These are phyloP conservation scores for Caenorhabditis remanei DNA, from an alignment of 1,140 invertebrate species.

Conservation along the genomic window DNA sequence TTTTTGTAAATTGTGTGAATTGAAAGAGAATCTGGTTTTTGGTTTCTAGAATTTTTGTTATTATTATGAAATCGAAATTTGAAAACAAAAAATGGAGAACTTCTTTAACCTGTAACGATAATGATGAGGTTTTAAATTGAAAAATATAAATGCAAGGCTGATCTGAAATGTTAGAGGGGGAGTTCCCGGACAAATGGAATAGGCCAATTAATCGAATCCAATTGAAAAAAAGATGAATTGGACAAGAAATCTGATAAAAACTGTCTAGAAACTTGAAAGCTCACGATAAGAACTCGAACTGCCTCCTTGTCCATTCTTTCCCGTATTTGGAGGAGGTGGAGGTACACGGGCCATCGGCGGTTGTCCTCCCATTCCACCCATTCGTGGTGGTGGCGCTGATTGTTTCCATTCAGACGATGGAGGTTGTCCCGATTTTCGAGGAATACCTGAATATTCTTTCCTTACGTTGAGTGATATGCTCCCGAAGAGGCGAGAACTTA, in stretches of 20 bases:
- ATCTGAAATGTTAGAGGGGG: not conserved
- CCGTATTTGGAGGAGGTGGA: not conserved
- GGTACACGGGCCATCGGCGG: constrained; percentile 22
- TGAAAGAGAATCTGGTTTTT: not conserved
- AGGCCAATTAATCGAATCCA: not conserved
- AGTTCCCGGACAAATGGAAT: constrained; percentile 45
- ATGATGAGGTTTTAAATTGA: not conserved
- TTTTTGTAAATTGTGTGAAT: not conserved
- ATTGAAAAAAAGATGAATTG: too few species aligned
- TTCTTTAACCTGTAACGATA: constrained; percentile 9
- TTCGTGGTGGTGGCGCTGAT: constrained; percentile 20
- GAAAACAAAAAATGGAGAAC: not conserved
- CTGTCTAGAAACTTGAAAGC: not conserved
- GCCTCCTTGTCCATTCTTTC: not conserved
- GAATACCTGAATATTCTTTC: not conserved
- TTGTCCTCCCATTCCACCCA: constrained; percentile 49
- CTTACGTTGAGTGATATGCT: not conserved
- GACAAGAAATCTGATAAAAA: not conserved
- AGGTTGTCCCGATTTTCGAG: constrained; percentile 21
- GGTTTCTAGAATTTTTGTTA: not conserved
- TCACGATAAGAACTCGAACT: constrained; percentile 36
- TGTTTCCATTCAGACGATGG: constrained; percentile 43
- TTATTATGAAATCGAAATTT: not conserved
- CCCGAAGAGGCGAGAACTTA: not conserved
- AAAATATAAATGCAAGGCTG: not conserved